Base-by-base conservation (phyloP, 2,113 vertebrate species). In the Siniperca chuatsi region DNA sequence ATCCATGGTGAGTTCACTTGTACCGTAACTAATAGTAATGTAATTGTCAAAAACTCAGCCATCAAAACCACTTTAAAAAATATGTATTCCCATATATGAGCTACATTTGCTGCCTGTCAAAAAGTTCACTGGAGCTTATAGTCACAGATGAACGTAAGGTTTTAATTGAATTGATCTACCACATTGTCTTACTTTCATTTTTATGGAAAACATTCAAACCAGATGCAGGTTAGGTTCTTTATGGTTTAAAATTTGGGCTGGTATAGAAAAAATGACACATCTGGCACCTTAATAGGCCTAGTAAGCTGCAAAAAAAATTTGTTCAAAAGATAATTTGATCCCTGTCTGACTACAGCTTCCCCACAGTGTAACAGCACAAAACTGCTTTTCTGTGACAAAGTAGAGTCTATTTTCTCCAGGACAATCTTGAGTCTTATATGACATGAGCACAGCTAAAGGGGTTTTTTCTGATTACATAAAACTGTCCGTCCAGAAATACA, bases 381-480 rank as follows among this genome's bases (percentile, higher is more conserved):
- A 37, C 10, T 42, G 18, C 12, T 55, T 42, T 54, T 25, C 15
- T 61, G 21, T 65, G 21, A 69, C 2, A 68, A 62, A 42, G 25
- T 8, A 11, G 16, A 29, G 44, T 10, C 7, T 20, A 8, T 6
- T 72, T 57, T 40, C 40, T 79, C 4, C 20, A 50, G 25, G 37
- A 74, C 37, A 4, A 50, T 55, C 44, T 33, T 60, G 23, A 37
- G 16, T 35, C 71, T 65, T 35, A 70, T 37, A 62, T 69, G 35
- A 23, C 60, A 35, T 29, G 1, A 46, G 54, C 21, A 61, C 4
- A 10, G 37, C 54, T 65, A 20, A 44, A 13, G 75, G 8, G 29
- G 61, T 66, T 44, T 78, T 73, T 66, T 61, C 18, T 60, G 57
- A 65, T 79, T 54, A 48, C 25, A 73, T 77, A 74, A 68, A 78